Conservation (phyloP, 2,888 invertebrate species). For the Netelia melanura region DNA sequence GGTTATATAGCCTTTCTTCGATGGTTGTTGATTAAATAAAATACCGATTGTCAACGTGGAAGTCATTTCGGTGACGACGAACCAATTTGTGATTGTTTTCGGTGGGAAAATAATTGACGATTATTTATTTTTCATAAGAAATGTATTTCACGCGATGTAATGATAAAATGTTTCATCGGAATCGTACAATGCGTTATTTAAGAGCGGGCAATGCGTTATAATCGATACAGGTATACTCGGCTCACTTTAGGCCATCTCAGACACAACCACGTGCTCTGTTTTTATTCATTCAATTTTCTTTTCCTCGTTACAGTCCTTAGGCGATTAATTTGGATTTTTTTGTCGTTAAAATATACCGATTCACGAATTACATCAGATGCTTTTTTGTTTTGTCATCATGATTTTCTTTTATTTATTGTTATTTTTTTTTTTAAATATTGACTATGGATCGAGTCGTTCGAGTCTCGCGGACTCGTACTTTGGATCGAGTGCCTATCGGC, state of each 20-base stretch:
- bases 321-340: slow-evolving; percentile 12
- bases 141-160: slow-evolving; percentile 71
- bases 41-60: too few species aligned
- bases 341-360: slow-evolving; percentile 38
- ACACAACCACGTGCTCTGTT: slow-evolving; percentile 58
- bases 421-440: slow-evolving; percentile 41
- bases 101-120: slow-evolving; percentile 10
- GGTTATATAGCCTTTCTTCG: not conserved
- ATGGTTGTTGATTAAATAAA: too few species aligned
- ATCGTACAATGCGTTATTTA: slow-evolving; percentile 47
- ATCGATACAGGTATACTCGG: slow-evolving; percentile 62
- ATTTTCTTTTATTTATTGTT: slow-evolving; percentile 17
- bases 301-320: not conserved
- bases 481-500: slow-evolving; percentile 2
- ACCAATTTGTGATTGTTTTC: too few species aligned
- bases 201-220: slow-evolving; percentile 49
- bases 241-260: slow-evolving; percentile 76
- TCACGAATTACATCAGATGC: slow-evolving; percentile 13
- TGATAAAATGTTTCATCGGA: slow-evolving; percentile 67
- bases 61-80: too few species aligned
- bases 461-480: slow-evolving; percentile 10
- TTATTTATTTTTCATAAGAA: slow-evolving; percentile 71
- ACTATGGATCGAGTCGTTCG: slow-evolving; percentile 40
- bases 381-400: not conserved
- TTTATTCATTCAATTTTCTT: slow-evolving; percentile 1